Base-by-base conservation (phyloP, 1,140 invertebrate genomes). In the Sarcophaga peregrina region DNA sequence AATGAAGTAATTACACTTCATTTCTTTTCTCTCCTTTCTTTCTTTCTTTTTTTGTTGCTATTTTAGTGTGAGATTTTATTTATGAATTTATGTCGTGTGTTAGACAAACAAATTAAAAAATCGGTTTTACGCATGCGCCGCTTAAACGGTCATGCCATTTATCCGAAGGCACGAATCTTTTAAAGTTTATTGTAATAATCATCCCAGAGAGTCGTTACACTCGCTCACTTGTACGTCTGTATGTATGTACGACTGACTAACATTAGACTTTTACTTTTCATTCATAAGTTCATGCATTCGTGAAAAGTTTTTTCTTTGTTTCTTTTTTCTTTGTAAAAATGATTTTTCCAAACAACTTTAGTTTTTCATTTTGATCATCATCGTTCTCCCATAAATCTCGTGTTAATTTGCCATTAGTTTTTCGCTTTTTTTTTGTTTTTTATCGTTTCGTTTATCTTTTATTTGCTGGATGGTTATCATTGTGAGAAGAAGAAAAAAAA, bases 391-490 rank as follows among this genome's bases (percentile, higher is more conserved):
- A 6, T 58, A 13, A 58, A 58, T 58, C 54, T 58, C 54, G 54
- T 58, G 54, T 15, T 58, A n/a, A 58, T n/a, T 58, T 58, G 54
- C 54, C 54, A 58, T 58, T 58, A 58, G 54, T 58, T 58, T 58
- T 58, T 58, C 0, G 8, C n/a, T 5, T 13, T 58, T 13, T 58
- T 13, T 58, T 58, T 3, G 13, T 13, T n/a, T 58, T 58, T 58
- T 58, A 58, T 58, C 13, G 7, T 15, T 58, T 58, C n/a, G 54
- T 37, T 37, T 37, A 37, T 37, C 25, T 37, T 37, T 37, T 37
- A 37, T 4, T n/a, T 37, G 25, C 4, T 37, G 25, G 25, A 37
- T 37, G 25, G 4, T 37, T 37, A 37, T 37, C 25, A 37, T 4
- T 37, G n/a, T n/a, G n/a, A n/a, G n/a, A n/a, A n/a, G n/a, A n/a